A percentile compares a stretch with the other conserved stretches of the same genome.
Evolutionary conservation across 2,888 invertebrate species (phyloP).

Genomic region (Tetranychus truncatus): DNA sequence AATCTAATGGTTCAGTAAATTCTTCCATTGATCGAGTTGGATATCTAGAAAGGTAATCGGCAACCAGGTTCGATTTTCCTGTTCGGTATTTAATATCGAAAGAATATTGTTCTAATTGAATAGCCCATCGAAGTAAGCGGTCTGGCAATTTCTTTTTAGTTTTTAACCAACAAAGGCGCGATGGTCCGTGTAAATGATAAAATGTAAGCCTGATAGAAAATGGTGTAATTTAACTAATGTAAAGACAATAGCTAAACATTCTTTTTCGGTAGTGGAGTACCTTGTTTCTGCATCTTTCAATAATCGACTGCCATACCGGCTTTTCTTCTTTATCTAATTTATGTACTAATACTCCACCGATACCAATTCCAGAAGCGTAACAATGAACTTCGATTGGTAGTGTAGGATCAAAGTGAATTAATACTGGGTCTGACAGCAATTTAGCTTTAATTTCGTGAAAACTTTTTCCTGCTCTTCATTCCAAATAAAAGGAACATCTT

Average conservation of each 20-base stretch:
- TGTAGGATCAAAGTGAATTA: background rate
- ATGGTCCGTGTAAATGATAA: background rate
- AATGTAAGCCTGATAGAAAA: background rate
- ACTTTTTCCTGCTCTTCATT: background rate
- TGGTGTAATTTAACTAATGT: slow-evolving; percentile 15
- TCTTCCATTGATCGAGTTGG: background rate
- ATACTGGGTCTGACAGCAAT: background rate
- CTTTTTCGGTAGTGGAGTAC: slow-evolving; percentile 25
- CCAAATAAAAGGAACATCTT: background rate
- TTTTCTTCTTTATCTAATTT: slow-evolving; percentile 13
- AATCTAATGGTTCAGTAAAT: no score
- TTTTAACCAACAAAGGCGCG: background rate
- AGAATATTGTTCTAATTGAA: background rate
- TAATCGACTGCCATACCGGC: slow-evolving; percentile 20
- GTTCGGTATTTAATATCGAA: background rate
- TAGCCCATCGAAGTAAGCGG: background rate
- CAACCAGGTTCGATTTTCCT: background rate
- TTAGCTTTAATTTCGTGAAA: background rate
- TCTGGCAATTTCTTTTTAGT: background rate
- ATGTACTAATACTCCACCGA: background rate
- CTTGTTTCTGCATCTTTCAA: slow-evolving; percentile 25
- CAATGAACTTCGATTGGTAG: background rate
- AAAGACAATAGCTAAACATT: slow-evolving; percentile 24
- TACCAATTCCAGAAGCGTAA: background rate
- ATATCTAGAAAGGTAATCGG: background rate